Evolutionary conservation across 30 jellyfish, hydroid and myxozoan genomes (phyloP).

Genomic region (Chrysaora quinquecirrha): DNA sequence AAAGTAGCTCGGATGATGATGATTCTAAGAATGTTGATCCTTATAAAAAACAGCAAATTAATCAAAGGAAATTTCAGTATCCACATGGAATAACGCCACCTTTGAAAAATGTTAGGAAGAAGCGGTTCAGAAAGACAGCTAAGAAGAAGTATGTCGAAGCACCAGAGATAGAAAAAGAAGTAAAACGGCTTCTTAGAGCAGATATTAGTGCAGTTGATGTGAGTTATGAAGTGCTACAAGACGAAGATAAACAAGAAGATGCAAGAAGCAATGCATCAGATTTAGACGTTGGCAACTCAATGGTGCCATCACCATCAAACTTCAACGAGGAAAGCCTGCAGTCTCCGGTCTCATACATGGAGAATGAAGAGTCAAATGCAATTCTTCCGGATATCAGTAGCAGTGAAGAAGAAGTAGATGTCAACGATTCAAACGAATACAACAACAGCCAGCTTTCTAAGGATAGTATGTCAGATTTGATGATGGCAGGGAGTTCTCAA

Average conservation of each 20-base stretch:
- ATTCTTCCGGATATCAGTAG: slow-evolving; percentile 96
- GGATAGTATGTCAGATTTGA: slow-evolving; percentile 23
- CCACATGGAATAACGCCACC: slow-evolving; percentile 99
- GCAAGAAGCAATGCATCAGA: slow-evolving; percentile 81
- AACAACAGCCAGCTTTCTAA: slow-evolving; percentile 14
- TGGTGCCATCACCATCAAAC: slow-evolving; percentile 55
- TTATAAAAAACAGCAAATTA: slow-evolving; percentile 69
- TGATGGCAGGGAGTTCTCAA: slow-evolving; percentile 10
- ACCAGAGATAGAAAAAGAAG: slow-evolving; percentile 97
- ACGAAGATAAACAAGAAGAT: slow-evolving; percentile 84
- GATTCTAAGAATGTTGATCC: slow-evolving; percentile 62
- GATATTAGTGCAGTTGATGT: slow-evolving; percentile 98
- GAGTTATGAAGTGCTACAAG: slow-evolving; percentile 83
- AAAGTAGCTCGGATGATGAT: slow-evolving; percentile 90
- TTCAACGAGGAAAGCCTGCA: slow-evolving; percentile 73
- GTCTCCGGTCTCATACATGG: slow-evolving; percentile 60
- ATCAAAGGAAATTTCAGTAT: slow-evolving; percentile 76
- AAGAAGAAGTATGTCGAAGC: slow-evolving; percentile 96
- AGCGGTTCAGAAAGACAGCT: slow-evolving; percentile 97
- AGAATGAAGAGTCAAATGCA: slow-evolving; percentile 69
- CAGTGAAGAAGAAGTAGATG: slow-evolving; percentile 93
- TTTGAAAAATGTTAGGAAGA: slow-evolving; percentile 84
- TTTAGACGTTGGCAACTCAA: slow-evolving; percentile 74
- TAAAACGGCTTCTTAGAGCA: slow-evolving; percentile 91
- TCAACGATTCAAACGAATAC: slow-evolving; percentile 25